Base-by-base conservation (phyloP, 2,888 invertebrate genomes). In the Drosophila imparisetae region DNA sequence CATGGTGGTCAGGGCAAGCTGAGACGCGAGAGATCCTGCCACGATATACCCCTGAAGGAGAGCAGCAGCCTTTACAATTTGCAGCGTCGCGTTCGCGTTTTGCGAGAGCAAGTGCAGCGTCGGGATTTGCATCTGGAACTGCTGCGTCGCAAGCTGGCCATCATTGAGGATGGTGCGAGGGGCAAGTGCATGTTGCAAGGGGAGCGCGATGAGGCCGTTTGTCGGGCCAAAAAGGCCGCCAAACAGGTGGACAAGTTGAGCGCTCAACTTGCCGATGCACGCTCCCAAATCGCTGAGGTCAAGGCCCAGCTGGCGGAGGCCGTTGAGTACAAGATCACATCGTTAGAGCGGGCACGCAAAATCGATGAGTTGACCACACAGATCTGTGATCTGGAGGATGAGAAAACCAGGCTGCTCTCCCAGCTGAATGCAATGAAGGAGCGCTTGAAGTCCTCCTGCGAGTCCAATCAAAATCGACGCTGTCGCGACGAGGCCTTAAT, bases 111-210 rank as follows among this genome's bases (percentile, higher is more conserved):
- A 92, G 94, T 98, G 36, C 98, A 98, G 91, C 95, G 98, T 66
- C 96, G 98, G 88, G 98, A 98, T 91, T 94, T 98, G 48, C 98
- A 98, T 92, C 93, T 98, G 90, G 98, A 98, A 93, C 94, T 98
- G 69, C 93, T 98, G 55, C 94, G 98, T 50, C 95, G 98, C 81
- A 98, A 98, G 93, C 94, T 98, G 61, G 96, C 96, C 67, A 94
- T 97, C 18, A 96, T 97, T 92, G 98, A 97, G 92, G 96, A 96
- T 81, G 95, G 95, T 64, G 94, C 95, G 3, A 94, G 95, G 68
- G 94, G 95, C 38, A 95, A 95, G 84, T 94, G 94, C 65, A 91
- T 95, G 55, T 88, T 96, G 30, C 94, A 95, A 78, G 95, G 95
- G 0, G 96, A 96, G 89, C 94, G 96, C 18, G 96, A 96, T 82